Percentiles rank a stretch among this genome's conserved stretches.
phyloP scores from a whole-genome alignment of 1,140 invertebrate species.

The Grapholita molesta region DNA sequence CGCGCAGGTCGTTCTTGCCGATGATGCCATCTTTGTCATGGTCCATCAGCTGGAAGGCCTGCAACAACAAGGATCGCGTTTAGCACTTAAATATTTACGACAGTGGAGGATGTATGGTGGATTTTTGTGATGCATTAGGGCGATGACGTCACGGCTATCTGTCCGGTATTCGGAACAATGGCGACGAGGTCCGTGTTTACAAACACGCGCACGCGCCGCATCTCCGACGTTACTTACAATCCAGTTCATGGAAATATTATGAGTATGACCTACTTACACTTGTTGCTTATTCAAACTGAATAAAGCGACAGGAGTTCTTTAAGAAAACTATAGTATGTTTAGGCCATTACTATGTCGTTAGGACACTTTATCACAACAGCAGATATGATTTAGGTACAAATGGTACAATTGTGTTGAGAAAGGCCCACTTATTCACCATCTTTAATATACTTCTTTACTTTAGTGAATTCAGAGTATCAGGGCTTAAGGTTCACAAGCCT shows the following conservation, averaged over 20 bases:
- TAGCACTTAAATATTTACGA: not conserved
- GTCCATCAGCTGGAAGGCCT: conserved; percentile 99
- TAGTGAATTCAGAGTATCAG: too few species aligned
- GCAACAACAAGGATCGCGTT: conserved; percentile 30
- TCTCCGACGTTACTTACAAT: not conserved
- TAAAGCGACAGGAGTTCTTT: too few species aligned
- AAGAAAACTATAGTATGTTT: too few species aligned
- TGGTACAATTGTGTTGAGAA: too few species aligned
- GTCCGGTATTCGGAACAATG: not conserved
- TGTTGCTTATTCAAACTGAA: too few species aligned
- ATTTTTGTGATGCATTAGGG: not conserved
- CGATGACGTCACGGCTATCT: not conserved
- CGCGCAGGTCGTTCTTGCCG: conserved; percentile 96
- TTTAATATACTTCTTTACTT: too few species aligned
- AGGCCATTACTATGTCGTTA: too few species aligned
- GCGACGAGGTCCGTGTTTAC: not conserved
- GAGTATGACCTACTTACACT: not conserved
- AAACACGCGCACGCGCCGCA: conserved; percentile 1
- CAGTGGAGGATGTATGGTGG: not conserved
- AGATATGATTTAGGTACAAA: too few species aligned
- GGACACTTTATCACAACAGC: too few species aligned
- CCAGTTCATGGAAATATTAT: not conserved
- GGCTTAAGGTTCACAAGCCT: too few species aligned
- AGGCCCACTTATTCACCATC: too few species aligned
- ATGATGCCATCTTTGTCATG: conserved; percentile 99